phyloP scores from a whole-genome alignment of 2,797 vertebrate species.

The Discoglossus pictus region DNA sequence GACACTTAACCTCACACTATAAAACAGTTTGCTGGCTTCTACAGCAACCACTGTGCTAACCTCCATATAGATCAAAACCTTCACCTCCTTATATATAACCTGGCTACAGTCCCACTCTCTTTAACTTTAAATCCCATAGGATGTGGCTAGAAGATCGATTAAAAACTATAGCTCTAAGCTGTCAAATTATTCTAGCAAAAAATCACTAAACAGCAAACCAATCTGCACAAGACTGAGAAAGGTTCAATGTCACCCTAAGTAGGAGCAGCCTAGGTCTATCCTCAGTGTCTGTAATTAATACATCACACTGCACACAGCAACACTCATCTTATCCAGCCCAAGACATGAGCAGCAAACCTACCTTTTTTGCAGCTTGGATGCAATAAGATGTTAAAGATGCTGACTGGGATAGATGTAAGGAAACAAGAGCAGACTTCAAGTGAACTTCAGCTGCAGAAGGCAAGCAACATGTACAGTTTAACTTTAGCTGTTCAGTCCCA shows the following conservation, averaged over 20 bases:
- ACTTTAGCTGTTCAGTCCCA: conserved; percentile 17
- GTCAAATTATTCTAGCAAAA: conserved; percentile 27
- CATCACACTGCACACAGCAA: too few species aligned
- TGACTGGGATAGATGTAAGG: background rate
- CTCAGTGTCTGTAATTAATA: too few species aligned
- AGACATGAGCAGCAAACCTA: conserved; percentile 9
- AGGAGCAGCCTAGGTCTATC: too few species aligned
- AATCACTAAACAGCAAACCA: conserved; percentile 1
- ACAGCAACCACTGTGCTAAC: too few species aligned
- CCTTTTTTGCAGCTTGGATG: conserved; percentile 15
- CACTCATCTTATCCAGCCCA: too few species aligned
- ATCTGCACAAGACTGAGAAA: too few species aligned
- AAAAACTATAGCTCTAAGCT: conserved; percentile 20
- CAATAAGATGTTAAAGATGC: background rate
- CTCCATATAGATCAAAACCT: background rate
- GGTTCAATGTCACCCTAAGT: too few species aligned
- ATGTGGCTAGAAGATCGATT: conserved; percentile 38
- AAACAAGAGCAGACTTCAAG: background rate
- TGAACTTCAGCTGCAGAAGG: conserved; percentile 26
- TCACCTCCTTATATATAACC: background rate
- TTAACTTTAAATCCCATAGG: conserved; percentile 31
- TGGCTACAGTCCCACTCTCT: conserved; percentile 4
- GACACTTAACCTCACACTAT: too few species aligned
- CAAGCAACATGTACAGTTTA: conserved; percentile 35
- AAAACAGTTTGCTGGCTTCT: too few species aligned